Base-by-base conservation (phyloP, 2,113 vertebrate species). In the Cebus imitator region DNA sequence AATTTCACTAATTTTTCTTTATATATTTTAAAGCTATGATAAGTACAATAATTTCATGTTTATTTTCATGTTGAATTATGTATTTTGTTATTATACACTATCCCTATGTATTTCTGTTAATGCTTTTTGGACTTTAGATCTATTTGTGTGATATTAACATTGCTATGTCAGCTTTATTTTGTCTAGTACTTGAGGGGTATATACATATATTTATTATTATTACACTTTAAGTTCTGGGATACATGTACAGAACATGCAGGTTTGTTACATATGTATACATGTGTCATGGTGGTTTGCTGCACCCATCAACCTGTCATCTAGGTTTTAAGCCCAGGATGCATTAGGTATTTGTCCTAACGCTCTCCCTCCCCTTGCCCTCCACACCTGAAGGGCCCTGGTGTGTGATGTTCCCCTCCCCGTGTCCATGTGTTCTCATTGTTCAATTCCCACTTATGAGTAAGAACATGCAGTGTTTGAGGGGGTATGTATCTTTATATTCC, bases 1-100 rank as follows among this genome's bases (percentile, higher is more conserved):
- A 87, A 61, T 70, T 80, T 79, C 91, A 48, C 66, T 57, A 80
- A 27, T 93, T 93, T 86, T 45, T 87, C 61, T 87, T 91, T 89
- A 23, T 32, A 45, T 90, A 87, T 94, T 92, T 86, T 87, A 92
- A 86, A 48, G 2, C 8, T n/a, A 64, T 64, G 72, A 27, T 58
- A 81, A 52, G 6, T 13, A 57, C 14, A 73, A 55, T 73, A 50
- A 66, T 86, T 93, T 96, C 12, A 66, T 70, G 8, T 87, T 85
- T 87, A 5, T 37, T 80, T 82, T 92, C 32, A 64, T 78, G 7
- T 25, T 86, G 55, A 52, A 58, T 52, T 91, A 8, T 16, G 5
- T 32, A 55, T 92, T 57, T 91, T 79, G 57, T 91, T 82, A 81
- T 64, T 68, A 70, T 25, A 52, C 27, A 64, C 8, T 37, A 4